phyloP scores from a whole-genome alignment of 2,888 invertebrate species.

The Netelia inedita region DNA sequence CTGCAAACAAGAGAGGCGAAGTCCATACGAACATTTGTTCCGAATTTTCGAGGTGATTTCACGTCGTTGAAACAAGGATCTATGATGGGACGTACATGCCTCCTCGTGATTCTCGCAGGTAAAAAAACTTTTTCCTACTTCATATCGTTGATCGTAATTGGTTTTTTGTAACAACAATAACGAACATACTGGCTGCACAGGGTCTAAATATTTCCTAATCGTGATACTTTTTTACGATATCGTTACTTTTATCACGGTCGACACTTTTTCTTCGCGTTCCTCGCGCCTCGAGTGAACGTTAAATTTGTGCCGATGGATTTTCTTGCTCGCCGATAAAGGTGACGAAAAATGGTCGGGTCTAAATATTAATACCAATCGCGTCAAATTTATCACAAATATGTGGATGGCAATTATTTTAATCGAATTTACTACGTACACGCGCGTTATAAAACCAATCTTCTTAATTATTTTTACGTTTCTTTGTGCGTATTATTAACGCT shows the following conservation, averaged over 20 bases:
- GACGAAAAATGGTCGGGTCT: background rate
- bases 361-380: too few species aligned
- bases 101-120: constrained; percentile 77
- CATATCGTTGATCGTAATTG: background rate
- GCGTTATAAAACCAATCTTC: too few species aligned
- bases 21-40: background rate
- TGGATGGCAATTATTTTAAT: background rate
- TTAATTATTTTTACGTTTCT: too few species aligned
- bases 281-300: background rate
- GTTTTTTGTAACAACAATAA: constrained; percentile 26
- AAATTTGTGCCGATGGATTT: background rate
- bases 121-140: constrained; percentile 59
- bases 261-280: background rate
- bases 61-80: constrained; percentile 6
- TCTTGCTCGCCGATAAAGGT: background rate
- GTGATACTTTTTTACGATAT: background rate
- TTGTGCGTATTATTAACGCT: too few species aligned
- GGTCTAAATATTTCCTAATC: background rate
- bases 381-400: background rate
- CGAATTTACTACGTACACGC: background rate
- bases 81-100: constrained; percentile 73
- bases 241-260: background rate
- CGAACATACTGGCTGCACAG: background rate
- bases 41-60: background rate
- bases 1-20: background rate